phyloP scores from a whole-genome alignment of 1,140 invertebrate genomes.

The Propsilocerus akamusi region DNA sequence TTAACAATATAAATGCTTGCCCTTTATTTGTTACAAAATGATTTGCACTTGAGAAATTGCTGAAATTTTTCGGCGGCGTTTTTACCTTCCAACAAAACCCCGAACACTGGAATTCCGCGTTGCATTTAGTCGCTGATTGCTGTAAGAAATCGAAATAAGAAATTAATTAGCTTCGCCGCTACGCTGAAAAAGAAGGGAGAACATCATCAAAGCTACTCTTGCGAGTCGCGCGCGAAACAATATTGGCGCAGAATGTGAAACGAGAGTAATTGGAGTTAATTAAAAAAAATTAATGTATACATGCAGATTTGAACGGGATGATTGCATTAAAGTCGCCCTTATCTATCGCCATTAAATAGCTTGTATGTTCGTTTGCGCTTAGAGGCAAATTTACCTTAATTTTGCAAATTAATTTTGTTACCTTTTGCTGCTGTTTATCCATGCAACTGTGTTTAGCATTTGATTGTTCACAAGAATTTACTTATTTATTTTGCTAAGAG shows the following conservation, averaged over 20 bases:
- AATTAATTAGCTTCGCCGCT: neutral
- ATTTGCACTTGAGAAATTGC: neutral
- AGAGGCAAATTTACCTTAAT: neutral
- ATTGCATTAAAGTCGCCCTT: neutral
- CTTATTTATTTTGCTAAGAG: no score
- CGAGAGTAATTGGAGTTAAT: neutral
- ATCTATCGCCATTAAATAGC: neutral
- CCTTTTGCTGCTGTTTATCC: no score
- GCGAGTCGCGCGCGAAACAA: no score
- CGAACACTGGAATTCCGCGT: neutral
- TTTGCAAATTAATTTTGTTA: neutral
- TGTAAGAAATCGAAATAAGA: no score
- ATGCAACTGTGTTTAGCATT: no score
- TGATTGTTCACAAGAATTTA: no score
- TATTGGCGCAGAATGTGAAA: neutral
- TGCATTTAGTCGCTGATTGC: neutral
- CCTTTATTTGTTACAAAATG: conserved; percentile 1
- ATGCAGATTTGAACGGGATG: neutral
- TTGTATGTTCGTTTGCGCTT: neutral
- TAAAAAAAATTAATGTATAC: conserved; percentile 1
- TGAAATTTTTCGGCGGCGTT: conserved; percentile 1
- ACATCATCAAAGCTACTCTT: neutral
- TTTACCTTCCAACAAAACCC: neutral
- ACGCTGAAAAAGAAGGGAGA: neutral
- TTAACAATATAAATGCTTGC: neutral